Percentiles rank a stretch among this genome's conserved stretches.
phyloP scores from a whole-genome alignment of 2,797 vertebrate species.

The Enteromius unitaeniatus region DNA sequence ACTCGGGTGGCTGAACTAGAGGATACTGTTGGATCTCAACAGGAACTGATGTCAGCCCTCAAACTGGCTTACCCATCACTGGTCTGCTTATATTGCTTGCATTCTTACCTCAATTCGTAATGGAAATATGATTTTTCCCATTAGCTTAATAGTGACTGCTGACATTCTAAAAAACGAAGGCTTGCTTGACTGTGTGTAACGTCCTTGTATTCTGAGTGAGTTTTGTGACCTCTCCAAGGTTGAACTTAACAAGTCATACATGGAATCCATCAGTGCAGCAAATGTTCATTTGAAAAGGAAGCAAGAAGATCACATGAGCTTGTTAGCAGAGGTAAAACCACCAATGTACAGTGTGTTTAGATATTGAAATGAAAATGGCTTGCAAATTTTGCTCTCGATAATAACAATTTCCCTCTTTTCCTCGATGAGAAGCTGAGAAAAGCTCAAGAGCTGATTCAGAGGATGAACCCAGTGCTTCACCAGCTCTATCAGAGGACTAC shows the following conservation, averaged over 20 bases:
- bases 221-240: conserved; percentile 68
- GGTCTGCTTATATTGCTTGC: conserved; percentile 68
- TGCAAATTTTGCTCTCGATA: not conserved
- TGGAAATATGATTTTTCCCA: not conserved
- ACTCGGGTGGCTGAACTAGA: conserved; percentile 78
- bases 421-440: conserved; percentile 66
- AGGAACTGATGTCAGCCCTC: conserved; percentile 77
- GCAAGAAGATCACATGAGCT: conserved; percentile 72
- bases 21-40: conserved; percentile 78
- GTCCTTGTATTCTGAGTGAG: not conserved
- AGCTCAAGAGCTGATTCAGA: conserved; percentile 71
- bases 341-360: not conserved
- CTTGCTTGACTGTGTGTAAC: conserved; percentile 8
- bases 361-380: not conserved
- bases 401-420: not conserved
- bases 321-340: conserved; percentile 70
- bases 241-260: conserved; percentile 71
- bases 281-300: conserved; percentile 70
- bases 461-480: conserved; percentile 68
- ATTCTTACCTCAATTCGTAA: not conserved
- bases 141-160: not conserved
- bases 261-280: conserved; percentile 69
- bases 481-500: conserved; percentile 76
- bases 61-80: conserved; percentile 74
- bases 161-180: not conserved